A percentile compares a stretch with the other conserved stretches of the same genome.
These are phyloP conservation scores for Odobenus rosmarus DNA, from an alignment of 2,113 vertebrate genomes.

Conservation along the genomic window DNA sequence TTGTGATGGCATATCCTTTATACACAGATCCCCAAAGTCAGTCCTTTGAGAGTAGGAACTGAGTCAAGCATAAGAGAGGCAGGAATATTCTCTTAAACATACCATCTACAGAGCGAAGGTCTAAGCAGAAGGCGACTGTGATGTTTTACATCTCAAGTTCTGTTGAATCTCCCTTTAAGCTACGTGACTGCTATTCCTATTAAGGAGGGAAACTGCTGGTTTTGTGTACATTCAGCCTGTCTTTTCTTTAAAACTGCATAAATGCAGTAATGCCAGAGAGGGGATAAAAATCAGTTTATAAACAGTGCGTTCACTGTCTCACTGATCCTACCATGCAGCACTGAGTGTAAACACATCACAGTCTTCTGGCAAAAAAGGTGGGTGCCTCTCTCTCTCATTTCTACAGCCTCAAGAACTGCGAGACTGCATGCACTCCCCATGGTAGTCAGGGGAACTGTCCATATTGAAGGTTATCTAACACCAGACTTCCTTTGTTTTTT, in stretches of 20 bases:
- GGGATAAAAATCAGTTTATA: neutral
- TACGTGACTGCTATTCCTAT: neutral
- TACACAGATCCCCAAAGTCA: neutral
- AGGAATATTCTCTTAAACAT: neutral
- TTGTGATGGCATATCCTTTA: neutral
- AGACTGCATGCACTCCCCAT: neutral
- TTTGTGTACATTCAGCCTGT: neutral
- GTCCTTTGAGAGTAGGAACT: neutral
- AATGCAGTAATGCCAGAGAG: neutral
- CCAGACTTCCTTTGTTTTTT: neutral
- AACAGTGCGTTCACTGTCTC: neutral
- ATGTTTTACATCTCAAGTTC: neutral
- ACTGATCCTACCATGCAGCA: neutral
- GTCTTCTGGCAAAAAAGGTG: neutral
- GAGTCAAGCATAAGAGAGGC: neutral
- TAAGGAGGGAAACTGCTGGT: neutral
- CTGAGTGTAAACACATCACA: neutral
- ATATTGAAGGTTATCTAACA: neutral
- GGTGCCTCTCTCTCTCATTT: neutral
- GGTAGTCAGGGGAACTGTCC: neutral
- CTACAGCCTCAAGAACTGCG: neutral
- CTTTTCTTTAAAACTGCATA: neutral
- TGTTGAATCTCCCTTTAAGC: neutral
- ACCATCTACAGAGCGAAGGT: neutral
- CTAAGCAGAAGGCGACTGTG: neutral